These are phyloP conservation scores for Luehdorfia chinensis DNA, from an alignment of 1,140 invertebrate species.

Conservation along the genomic window DNA sequence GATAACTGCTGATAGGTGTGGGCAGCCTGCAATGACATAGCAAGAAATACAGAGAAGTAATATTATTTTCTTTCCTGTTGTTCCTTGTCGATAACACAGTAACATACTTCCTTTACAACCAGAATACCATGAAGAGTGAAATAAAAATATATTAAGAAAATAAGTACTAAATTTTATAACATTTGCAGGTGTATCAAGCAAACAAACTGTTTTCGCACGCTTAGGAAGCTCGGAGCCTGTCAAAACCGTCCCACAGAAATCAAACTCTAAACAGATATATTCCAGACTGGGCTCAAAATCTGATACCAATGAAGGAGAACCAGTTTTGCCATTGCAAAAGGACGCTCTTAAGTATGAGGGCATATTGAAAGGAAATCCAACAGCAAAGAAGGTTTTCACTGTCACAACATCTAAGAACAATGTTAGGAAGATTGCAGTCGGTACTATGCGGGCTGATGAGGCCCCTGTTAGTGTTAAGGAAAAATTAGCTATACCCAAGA, in stretches of 20 bases:
- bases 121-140: no score
- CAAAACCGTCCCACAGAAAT: constrained; percentile 21
- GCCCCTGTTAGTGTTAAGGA: constrained; percentile 60
- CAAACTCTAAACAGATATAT: constrained; percentile 52
- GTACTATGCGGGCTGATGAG: constrained; percentile 71
- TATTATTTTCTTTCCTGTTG: background rate
- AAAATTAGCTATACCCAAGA: constrained; percentile 51
- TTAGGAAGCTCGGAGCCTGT: constrained; percentile 46
- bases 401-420: constrained; percentile 52
- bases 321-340: constrained; percentile 42
- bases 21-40: no score
- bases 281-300: constrained; percentile 56
- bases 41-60: no score
- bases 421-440: constrained; percentile 48
- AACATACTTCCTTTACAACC: no score
- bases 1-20: no score
- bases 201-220: constrained; percentile 52
- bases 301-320: constrained; percentile 21
- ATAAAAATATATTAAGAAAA: no score
- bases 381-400: constrained; percentile 54
- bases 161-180: constrained; percentile 7
- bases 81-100: no score
- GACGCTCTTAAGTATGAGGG: constrained; percentile 70
- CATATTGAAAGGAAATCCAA: constrained; percentile 50
- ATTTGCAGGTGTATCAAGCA: constrained; percentile 36